A percentile compares a stretch with the other conserved stretches of the same genome.
Conservation (phyloP, 2,113 vertebrate species). For the Ictidomys tridecemlineatus region DNA sequence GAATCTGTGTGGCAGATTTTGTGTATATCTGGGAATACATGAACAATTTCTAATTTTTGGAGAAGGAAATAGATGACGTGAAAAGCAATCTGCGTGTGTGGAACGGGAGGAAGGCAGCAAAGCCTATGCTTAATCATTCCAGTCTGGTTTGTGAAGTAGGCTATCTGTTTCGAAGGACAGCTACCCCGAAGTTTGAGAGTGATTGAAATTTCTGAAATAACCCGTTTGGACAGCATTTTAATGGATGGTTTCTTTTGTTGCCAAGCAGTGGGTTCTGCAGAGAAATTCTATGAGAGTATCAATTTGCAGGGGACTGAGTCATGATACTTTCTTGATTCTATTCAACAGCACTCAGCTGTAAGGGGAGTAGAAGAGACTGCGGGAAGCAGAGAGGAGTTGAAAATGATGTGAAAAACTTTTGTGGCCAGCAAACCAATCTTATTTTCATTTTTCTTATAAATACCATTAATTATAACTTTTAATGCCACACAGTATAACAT, state of each 20-base stretch:
- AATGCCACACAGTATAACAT: not conserved
- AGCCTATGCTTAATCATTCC: not conserved
- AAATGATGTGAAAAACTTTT: not conserved
- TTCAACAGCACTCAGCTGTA: slow-evolving; percentile 28
- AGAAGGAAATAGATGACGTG: slow-evolving; percentile 9
- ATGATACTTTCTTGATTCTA: slow-evolving; percentile 37
- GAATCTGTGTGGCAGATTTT: not conserved
- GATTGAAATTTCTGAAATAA: slow-evolving; percentile 72
- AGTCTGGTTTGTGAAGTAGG: slow-evolving; percentile 27
- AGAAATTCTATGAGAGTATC: slow-evolving; percentile 54
- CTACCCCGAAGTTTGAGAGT: slow-evolving; percentile 46
- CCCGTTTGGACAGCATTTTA: slow-evolving; percentile 51
- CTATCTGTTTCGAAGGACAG: slow-evolving; percentile 63
- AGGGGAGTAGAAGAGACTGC: not conserved
- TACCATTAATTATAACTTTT: slow-evolving; percentile 4
- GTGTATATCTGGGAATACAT: not conserved
- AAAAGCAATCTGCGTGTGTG: not conserved
- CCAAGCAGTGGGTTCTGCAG: slow-evolving; percentile 59
- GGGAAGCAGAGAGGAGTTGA: slow-evolving; percentile 29
- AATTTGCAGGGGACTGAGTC: slow-evolving; percentile 63
- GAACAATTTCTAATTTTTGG: not conserved
- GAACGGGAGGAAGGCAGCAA: not conserved
- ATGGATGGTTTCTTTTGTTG: slow-evolving; percentile 70
- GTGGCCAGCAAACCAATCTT: slow-evolving; percentile 21
- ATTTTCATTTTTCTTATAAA: slow-evolving; percentile 31